Base-by-base conservation (phyloP, 2,113 vertebrate genomes). In the Tupaia tana region DNA sequence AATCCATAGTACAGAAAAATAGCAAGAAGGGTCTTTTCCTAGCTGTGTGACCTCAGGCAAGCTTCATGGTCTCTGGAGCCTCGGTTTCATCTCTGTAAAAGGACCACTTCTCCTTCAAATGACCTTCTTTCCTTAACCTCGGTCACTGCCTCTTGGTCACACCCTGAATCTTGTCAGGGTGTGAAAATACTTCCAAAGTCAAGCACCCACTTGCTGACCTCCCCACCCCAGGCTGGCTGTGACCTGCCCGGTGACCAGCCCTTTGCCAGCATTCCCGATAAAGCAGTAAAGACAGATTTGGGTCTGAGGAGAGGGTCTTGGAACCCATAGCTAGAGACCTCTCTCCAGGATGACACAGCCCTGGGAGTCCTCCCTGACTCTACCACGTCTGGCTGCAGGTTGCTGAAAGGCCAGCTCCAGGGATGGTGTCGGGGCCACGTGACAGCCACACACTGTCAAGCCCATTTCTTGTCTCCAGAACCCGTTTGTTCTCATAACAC, bases 341-440 rank as follows among this genome's bases (percentile, higher is more conserved):
- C 74, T 52, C 66, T 31, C 29, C 11, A 58, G 58, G 79, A 54
- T 14, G 25, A n/a, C 3, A 43, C 0, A 13, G 54, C 13, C 81
- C 70, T 25, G 1, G 24, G 2, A 19, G 64, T 4, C 1, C 27
- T 3, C 61, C 34, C 25, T 0, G 0, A 80, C 22, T 31, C 61
- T 12, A 9, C 43, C 7, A 0, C 13, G 12, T 12, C 20, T 7
- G 31, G 54, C 9, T 10, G 2, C 24, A 18, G 56, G 12, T 11
- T 64, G 67, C 77, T 67, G 70, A 71, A 64, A 67, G 75, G 24
- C 77, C 70, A 74, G 88, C 14, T 66, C 90, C 1, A 0, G 27
- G 31, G 52, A 7, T 31, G n/a, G 94, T 4, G 3, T 67, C 78
- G 64, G 67, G 78, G 56, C 63, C 80, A 14, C 0, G 43, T 0